Base-by-base conservation (phyloP, 2,113 vertebrate species). In the Lycocorax pyrrhopterus region DNA sequence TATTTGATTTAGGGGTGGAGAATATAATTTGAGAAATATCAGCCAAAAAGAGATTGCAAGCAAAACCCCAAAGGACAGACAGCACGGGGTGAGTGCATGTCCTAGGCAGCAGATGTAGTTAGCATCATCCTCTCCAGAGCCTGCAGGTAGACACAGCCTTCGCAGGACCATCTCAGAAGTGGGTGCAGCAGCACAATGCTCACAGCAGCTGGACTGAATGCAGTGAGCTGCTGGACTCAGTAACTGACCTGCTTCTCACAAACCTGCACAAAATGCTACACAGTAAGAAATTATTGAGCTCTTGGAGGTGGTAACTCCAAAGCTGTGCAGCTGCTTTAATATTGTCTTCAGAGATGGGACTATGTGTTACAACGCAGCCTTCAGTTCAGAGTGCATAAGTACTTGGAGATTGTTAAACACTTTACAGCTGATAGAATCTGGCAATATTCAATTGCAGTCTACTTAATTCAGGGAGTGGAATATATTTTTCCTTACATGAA, bases 381-480 rank as follows among this genome's bases (percentile, higher is more conserved):
- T 89, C 58, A n/a, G 21, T 55, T 92, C 41, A 43, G 10, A 2
- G 0, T 21, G n/a, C 0, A 0, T 41, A 32, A 11, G 6, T 55
- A 55, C 30, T 44, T 58, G 14, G 59, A 51, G 35, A 77, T 60
- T 7, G 5, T 58, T 46, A 76, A 89, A 51, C 8, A 43, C 10
- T 53, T 89, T 10, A 32, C 26, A 55, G 16, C 10, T 46, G 29
- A 23, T 10, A 66, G 46, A 56, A 73, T 58, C 29, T 39, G 80
- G 9, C 16, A 76, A 46, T 72, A 89, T 72, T 72, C 16, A 79
- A 12, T 7, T 71, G 2, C 27, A 68, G 73, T 80, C 39, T 53
- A n/a, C 27, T 83, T 91, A 84, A 81, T 64, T 66, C 58, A 60
- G 12, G 14, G 12, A 87, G 44, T 25, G 19, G 33, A 81, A 84